Evolutionary conservation across 1,140 invertebrate species (phyloP).

Genomic region (Brachionus asplanchnoidis): DNA sequence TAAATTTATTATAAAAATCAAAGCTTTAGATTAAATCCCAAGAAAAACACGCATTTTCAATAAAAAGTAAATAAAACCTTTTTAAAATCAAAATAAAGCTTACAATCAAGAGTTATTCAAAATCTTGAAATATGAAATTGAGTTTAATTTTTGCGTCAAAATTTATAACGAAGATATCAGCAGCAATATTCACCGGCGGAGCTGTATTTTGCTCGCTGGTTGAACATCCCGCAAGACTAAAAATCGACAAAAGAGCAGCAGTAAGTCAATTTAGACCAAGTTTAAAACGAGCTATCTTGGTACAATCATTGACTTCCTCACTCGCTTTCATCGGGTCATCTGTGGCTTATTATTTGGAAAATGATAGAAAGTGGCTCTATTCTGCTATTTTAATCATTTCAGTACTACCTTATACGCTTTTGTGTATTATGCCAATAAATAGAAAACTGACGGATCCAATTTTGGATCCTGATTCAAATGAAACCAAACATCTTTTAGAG

Average conservation of each 20-base stretch:
- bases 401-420: not conserved
- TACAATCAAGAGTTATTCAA: not conserved
- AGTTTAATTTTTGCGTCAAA: not conserved
- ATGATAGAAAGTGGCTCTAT: not conserved
- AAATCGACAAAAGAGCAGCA: not conserved
- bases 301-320: not conserved
- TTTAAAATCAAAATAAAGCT: not conserved
- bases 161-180: not conserved
- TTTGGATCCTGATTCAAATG: not conserved
- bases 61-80: not conserved
- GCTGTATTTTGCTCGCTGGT: not conserved
- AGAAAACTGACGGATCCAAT: not conserved
- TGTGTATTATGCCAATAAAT: not conserved
- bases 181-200: not conserved
- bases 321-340: not conserved
- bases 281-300: not conserved
- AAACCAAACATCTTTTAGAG: not conserved
- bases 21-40: not conserved
- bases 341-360: not conserved
- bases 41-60: not conserved
- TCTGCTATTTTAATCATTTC: not conserved
- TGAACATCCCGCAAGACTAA: not conserved
- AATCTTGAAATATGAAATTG: not conserved
- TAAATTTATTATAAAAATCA: not conserved
- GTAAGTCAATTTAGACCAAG: slow-evolving; percentile 16